Percentiles rank a stretch among this genome's conserved stretches.
These are phyloP conservation scores for Macrostomum lignano DNA, from an alignment of 1,140 invertebrate species.

Conservation along the genomic window DNA sequence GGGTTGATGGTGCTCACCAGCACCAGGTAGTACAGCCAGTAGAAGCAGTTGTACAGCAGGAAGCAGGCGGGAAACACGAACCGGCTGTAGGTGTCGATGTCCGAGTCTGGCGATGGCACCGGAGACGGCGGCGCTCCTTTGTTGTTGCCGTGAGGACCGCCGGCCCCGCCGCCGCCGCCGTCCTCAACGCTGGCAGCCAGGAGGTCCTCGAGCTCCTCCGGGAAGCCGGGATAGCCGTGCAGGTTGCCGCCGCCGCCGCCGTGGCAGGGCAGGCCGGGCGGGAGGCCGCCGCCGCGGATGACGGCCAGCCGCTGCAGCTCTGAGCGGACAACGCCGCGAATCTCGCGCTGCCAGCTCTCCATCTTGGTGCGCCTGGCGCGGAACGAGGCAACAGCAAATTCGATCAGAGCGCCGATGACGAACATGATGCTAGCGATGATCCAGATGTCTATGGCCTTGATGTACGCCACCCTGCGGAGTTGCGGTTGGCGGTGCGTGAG, in stretches of 20 bases:
- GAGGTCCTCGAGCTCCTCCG: neutral
- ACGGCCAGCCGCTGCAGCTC: constrained; percentile 3
- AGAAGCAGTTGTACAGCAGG: constrained; percentile 6
- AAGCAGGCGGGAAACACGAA: constrained; percentile 5
- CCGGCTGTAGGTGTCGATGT: constrained; percentile 6
- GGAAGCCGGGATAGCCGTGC: neutral
- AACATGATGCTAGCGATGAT: constrained; percentile 20
- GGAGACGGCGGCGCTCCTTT: neutral
- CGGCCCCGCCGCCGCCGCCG: neutral
- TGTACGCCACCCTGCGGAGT: constrained; percentile 20
- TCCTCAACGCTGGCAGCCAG: constrained; percentile 1
- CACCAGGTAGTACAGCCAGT: constrained; percentile 6
- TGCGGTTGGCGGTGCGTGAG: too few species aligned
- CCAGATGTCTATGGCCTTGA: constrained; percentile 23
- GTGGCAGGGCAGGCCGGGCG: neutral
- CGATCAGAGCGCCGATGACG: constrained; percentile 17
- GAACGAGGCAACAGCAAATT: constrained; percentile 16
- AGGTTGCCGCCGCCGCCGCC: neutral
- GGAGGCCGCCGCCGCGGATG: neutral
- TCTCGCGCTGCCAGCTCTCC: constrained; percentile 3
- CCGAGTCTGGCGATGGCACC: constrained; percentile 5
- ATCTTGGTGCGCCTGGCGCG: neutral
- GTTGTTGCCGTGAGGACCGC: constrained; percentile 1
- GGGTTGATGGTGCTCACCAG: too few species aligned
- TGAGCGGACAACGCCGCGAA: constrained; percentile 3